Percentiles rank a stretch among this genome's conserved stretches.
These are phyloP conservation scores for Burhinus oedicnemus DNA, from an alignment of 2,113 vertebrate species.

Conservation along the genomic window DNA sequence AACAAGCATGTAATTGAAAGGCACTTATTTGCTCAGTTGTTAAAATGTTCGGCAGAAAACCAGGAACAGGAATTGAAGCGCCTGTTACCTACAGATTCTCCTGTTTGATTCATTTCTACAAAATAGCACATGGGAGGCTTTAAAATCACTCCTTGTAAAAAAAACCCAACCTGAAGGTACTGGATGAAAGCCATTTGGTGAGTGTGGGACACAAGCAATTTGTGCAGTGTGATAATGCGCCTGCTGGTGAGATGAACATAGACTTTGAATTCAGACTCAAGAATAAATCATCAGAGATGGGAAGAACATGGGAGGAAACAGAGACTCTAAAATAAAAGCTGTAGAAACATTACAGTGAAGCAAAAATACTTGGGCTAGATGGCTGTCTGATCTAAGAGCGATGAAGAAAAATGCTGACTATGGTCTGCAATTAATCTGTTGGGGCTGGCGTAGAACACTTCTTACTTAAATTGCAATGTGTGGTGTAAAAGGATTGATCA, in stretches of 20 bases:
- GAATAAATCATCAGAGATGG: neutral
- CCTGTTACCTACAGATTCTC: neutral
- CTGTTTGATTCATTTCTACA: neutral
- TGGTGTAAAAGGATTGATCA: neutral
- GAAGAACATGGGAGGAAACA: neutral
- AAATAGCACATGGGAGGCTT: neutral
- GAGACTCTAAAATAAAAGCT: neutral
- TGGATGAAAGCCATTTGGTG: neutral
- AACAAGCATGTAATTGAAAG: slow-evolving; percentile 45
- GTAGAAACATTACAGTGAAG: neutral
- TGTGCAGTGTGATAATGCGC: neutral
- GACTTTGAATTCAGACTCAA: neutral
- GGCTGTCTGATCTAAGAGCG: neutral
- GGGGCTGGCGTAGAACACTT: neutral
- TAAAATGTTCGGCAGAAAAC: neutral
- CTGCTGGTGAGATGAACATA: neutral
- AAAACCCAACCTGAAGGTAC: neutral
- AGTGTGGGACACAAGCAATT: neutral
- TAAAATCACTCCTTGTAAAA: neutral
- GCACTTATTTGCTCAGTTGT: slow-evolving; percentile 34
- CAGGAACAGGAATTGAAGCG: neutral
- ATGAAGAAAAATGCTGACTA: neutral
- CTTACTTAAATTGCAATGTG: neutral
- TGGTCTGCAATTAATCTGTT: neutral
- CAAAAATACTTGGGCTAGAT: neutral